Conservation (phyloP, 2,888 invertebrate species). For the Rugalucina vietnamica region DNA sequence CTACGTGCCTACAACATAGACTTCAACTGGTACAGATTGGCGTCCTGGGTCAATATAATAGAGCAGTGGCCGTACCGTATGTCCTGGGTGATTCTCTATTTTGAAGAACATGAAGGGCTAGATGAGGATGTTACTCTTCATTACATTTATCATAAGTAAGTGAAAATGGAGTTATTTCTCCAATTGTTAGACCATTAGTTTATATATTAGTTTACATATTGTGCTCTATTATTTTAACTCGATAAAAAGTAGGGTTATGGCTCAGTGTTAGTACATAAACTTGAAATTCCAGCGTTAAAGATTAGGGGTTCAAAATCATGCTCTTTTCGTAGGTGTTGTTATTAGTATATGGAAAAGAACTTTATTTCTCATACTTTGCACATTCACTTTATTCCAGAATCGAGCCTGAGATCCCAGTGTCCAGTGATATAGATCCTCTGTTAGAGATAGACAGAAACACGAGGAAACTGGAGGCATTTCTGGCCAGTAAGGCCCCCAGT, state of each 20-base stretch:
- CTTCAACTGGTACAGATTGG: conserved; percentile 99
- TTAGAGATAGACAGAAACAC: conserved; percentile 97
- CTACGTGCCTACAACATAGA: conserved; percentile 99
- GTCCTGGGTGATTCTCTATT: conserved; percentile 98
- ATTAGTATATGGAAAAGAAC: too few species aligned
- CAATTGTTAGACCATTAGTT: too few species aligned
- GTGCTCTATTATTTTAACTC: too few species aligned
- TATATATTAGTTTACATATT: too few species aligned
- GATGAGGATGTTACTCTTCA: conserved; percentile 92
- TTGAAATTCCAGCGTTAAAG: too few species aligned
- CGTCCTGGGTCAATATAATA: conserved; percentile 98
- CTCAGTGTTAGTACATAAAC: too few species aligned
- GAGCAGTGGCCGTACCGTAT: conserved; percentile 99
- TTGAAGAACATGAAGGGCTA: conserved; percentile 94
- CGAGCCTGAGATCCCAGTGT: conserved; percentile 87
- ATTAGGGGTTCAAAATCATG: too few species aligned
- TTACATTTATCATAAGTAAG: conserved; percentile 96
- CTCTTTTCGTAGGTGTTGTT: too few species aligned
- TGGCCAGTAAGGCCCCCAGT: conserved; percentile 89
- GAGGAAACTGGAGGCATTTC: conserved; percentile 96
- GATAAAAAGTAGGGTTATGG: too few species aligned
- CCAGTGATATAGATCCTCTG: conserved; percentile 94
- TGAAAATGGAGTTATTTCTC: too few species aligned
- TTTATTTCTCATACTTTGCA: too few species aligned
- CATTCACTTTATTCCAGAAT: conserved; percentile 69